Conservation (phyloP, 2,888 invertebrate species). For the Germaria angustata region DNA sequence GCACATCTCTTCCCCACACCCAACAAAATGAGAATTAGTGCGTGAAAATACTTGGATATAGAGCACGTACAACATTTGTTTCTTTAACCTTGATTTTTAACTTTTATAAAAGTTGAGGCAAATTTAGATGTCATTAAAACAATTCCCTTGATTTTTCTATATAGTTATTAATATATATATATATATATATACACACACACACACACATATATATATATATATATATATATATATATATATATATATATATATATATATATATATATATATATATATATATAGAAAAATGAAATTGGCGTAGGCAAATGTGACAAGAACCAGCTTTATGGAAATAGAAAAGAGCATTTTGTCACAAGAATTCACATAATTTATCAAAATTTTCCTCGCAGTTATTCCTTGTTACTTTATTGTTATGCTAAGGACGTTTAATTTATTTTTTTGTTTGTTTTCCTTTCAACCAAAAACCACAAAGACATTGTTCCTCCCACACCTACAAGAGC, state of each 20-base stretch:
- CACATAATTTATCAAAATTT: constrained; percentile 65
- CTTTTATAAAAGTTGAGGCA: constrained; percentile 41
- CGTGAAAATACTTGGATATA: constrained; percentile 30
- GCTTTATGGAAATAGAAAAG: constrained; percentile 31
- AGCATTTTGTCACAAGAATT: constrained; percentile 55
- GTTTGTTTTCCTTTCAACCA: neutral
- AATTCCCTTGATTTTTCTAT: constrained; percentile 40
- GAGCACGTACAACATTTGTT: constrained; percentile 58
- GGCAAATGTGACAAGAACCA: constrained; percentile 1
- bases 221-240: no score
- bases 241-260: no score
- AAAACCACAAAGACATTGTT: neutral
- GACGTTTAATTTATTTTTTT: constrained; percentile 31
- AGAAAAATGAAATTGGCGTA: neutral
- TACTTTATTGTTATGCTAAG: constrained; percentile 38
- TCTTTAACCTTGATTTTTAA: constrained; percentile 65
- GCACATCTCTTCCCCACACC: no score
- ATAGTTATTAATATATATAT: no score
- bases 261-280: no score
- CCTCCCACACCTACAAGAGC: neutral
- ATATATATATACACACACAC: no score
- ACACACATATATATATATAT: no score
- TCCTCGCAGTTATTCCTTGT: neutral
- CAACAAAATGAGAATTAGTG: no score
- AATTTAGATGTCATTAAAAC: constrained; percentile 54